These are phyloP conservation scores for Drosophila recens DNA, from an alignment of 2,888 invertebrate genomes.

Conservation along the genomic window DNA sequence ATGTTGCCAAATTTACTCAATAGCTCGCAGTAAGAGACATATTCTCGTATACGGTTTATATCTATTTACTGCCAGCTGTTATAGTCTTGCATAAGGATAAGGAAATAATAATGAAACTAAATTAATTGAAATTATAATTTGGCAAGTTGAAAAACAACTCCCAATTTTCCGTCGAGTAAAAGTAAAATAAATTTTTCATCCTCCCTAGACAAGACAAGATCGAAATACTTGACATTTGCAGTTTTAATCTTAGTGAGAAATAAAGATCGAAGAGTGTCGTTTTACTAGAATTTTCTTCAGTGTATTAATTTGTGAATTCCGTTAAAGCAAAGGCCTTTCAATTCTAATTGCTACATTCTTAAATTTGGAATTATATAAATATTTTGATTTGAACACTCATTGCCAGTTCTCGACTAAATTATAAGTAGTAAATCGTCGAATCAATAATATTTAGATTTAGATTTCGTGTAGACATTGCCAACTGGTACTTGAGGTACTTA, in stretches of 20 bases:
- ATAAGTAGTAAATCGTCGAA: neutral
- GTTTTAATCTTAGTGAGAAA: too few relatives aligned
- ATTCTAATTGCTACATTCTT: too few relatives aligned
- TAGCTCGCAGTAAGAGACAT: neutral
- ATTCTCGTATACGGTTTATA: neutral
- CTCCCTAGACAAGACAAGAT: too few relatives aligned
- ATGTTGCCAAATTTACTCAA: neutral
- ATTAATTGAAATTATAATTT: neutral
- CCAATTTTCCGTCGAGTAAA: too few relatives aligned
- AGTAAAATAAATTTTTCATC: too few relatives aligned
- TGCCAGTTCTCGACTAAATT: neutral
- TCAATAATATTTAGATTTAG: neutral
- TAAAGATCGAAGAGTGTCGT: too few relatives aligned
- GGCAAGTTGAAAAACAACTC: neutral
- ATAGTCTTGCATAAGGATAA: neutral
- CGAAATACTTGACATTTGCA: too few relatives aligned
- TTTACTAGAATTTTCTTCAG: too few relatives aligned
- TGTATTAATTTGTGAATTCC: too few relatives aligned
- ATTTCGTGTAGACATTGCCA: neutral
- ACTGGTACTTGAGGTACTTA: conserved; percentile 10
- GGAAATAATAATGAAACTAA: neutral
- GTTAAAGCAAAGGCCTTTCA: too few relatives aligned
- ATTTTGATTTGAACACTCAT: neutral
- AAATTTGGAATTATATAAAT: too few relatives aligned
- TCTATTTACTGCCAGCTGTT: neutral